Evolutionary conservation across 2,113 vertebrate species (phyloP).

Genomic region (Rhadina sibilatrix): DNA sequence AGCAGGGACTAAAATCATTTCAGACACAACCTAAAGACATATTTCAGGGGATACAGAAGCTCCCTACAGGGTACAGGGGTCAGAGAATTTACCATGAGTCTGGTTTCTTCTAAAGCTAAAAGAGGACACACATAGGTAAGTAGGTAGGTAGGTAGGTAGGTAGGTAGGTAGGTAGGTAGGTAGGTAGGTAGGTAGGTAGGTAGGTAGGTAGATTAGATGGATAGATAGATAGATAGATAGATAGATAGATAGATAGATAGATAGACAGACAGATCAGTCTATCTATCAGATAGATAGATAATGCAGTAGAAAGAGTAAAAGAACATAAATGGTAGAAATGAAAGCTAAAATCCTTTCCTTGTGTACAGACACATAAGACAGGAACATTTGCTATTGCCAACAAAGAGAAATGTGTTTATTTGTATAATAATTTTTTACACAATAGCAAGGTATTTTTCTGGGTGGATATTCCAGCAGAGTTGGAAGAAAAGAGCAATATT

Average conservation of each 20-base stretch:
- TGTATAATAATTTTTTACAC: background rate
- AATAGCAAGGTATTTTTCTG: background rate
- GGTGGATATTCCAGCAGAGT: background rate
- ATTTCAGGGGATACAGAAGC: background rate
- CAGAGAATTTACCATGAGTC: background rate
- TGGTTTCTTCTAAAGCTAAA: background rate
- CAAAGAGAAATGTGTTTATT: background rate
- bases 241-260: background rate
- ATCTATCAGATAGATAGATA: background rate
- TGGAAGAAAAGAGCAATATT: background rate
- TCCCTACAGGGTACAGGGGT: background rate
- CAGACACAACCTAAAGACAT: background rate
- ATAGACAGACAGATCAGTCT: background rate
- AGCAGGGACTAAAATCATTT: background rate
- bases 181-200: background rate
- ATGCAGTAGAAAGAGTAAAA: background rate
- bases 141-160: no score
- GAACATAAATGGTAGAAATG: background rate
- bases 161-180: background rate
- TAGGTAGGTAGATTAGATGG: background rate
- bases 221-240: background rate
- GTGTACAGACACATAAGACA: background rate
- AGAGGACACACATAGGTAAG: background rate
- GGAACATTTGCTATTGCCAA: background rate
- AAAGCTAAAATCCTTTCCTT: background rate